Evolutionary conservation across 2,113 vertebrate genomes (phyloP).

Genomic region (Tinamus guttatus): DNA sequence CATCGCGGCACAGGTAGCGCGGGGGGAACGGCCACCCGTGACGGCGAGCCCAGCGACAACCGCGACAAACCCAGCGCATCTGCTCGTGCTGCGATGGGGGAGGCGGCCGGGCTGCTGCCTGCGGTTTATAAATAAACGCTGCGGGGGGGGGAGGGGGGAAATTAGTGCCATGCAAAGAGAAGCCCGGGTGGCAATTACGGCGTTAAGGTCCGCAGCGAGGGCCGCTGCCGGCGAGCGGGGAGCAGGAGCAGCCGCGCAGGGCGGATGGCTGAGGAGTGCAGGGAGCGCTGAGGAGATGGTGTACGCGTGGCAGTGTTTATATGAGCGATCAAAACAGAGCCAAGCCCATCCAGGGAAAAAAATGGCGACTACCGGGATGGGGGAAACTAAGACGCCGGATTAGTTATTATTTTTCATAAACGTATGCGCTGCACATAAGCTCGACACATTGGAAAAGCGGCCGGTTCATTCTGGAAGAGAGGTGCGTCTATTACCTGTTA

Average conservation of each 20-base stretch:
- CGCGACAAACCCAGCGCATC: background rate
- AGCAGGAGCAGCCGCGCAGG: conserved; percentile 28
- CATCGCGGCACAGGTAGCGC: conserved; percentile 53
- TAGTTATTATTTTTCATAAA: conserved; percentile 67
- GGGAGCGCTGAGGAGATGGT: conserved; percentile 78
- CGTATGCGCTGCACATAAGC: conserved; percentile 38
- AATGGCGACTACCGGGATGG: conserved; percentile 77
- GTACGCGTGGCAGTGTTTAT: conserved; percentile 96
- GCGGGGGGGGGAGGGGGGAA: background rate
- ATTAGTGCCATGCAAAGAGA: conserved; percentile 52
- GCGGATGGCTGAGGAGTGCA: conserved; percentile 48
- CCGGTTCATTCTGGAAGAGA: conserved; percentile 67
- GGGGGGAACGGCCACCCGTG: too few relatives aligned
- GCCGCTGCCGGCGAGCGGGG: background rate
- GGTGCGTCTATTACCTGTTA: conserved; percentile 88
- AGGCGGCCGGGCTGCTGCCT: background rate
- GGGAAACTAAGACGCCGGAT: conserved; percentile 36
- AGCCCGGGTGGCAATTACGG: background rate
- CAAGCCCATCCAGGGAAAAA: conserved; percentile 82
- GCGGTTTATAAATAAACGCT: conserved; percentile 32
- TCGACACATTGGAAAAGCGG: conserved; percentile 68
- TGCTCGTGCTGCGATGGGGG: background rate
- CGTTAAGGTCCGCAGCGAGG: conserved; percentile 10
- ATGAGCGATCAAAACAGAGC: conserved; percentile 86
- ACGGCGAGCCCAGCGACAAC: background rate